These are phyloP conservation scores for Gorilla gorilla DNA, from an alignment of 2,113 vertebrate species.

Conservation along the genomic window DNA sequence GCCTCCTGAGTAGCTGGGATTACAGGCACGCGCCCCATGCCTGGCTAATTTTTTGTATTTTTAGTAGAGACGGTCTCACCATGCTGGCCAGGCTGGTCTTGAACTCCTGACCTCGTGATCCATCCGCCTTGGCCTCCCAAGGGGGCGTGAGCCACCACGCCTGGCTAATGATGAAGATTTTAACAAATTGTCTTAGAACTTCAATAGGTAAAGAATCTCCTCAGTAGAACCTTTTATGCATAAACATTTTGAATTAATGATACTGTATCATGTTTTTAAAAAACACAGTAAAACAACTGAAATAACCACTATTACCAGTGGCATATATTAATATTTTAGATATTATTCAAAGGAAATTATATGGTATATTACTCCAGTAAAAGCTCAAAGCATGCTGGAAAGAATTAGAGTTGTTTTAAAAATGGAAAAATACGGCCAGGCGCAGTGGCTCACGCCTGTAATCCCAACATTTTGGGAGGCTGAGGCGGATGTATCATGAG, in stretches of 20 bases:
- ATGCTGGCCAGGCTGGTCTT: no score
- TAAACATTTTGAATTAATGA: background rate
- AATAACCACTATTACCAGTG: background rate
- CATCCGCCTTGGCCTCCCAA: no score
- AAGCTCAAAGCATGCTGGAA: background rate
- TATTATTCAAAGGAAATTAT: slow-evolving; percentile 4
- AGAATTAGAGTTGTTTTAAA: background rate
- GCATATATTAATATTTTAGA: background rate
- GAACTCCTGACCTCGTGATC: no score
- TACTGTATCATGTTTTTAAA: background rate
- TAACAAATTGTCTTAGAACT: slow-evolving; percentile 23
- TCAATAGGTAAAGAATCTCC: background rate
- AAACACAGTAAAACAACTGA: background rate
- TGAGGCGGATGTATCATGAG: no score
- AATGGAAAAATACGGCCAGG: background rate
- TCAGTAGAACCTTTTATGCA: background rate
- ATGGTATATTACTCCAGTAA: slow-evolving; percentile 6
- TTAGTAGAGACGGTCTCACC: no score
- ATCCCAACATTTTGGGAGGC: no score
- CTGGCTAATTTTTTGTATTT: no score
- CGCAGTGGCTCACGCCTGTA: no score
- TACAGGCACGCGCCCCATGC: no score
- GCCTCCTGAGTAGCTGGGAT: no score
- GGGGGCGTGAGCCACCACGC: no score
- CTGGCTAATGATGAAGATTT: background rate